Percentiles rank a stretch among this genome's conserved stretches.
Evolutionary conservation across 2,888 invertebrate species (phyloP).

Genomic region (Cerastoderma edule): DNA sequence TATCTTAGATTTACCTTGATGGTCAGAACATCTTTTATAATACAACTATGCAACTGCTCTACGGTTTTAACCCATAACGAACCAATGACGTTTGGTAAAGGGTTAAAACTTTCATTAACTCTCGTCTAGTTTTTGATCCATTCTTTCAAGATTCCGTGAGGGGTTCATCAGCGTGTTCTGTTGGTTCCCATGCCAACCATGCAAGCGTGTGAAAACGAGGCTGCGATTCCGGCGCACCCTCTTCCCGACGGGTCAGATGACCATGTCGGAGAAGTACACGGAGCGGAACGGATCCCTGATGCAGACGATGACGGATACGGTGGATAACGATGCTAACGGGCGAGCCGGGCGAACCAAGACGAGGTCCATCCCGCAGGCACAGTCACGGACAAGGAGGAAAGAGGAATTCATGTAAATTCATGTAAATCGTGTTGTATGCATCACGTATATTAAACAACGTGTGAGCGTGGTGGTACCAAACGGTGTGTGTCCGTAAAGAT

Average conservation of each 20-base stretch:
- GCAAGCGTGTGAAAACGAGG: constrained; percentile 66
- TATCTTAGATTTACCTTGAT: no score
- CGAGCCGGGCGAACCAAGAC: not conserved
- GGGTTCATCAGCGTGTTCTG: constrained; percentile 97
- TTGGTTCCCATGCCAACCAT: constrained; percentile 90
- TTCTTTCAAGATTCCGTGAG: constrained; percentile 91
- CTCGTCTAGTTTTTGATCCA: no score
- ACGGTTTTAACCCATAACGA: no score
- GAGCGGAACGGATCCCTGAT: constrained; percentile 78
- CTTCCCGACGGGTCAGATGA: constrained; percentile 69
- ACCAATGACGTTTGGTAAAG: no score
- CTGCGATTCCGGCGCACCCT: constrained; percentile 69
- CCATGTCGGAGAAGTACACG: constrained; percentile 72
- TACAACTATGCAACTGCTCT: no score
- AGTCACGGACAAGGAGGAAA: constrained; percentile 13
- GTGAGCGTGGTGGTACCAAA: no score
- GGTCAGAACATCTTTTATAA: no score
- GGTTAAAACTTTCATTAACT: no score
- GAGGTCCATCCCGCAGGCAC: constrained; percentile 7
- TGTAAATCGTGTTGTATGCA: no score
- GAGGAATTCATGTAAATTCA: constrained; percentile 16
- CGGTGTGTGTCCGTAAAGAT: no score
- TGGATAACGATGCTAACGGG: constrained; percentile 58
- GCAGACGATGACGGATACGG: constrained; percentile 77
- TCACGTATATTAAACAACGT: no score